Base-by-base conservation (phyloP, 2,888 invertebrate species). In the Furcula furcula region DNA sequence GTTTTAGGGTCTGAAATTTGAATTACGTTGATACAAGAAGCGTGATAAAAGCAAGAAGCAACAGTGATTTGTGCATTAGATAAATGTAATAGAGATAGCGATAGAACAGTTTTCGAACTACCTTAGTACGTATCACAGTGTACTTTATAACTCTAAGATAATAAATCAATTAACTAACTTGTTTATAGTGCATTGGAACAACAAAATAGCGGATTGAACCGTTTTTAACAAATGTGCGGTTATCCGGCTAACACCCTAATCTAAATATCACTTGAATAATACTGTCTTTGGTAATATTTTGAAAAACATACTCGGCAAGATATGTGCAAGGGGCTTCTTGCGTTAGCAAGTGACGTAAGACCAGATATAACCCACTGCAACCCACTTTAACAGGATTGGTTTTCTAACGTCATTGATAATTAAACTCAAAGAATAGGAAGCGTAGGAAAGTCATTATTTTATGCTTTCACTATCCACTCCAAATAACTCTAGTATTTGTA, bases 161-260 rank as follows among this genome's bases (percentile, higher is more conserved):
- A 53, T 35, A 20, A 33, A 43, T 30, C 12, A 59, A 79, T 74
- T 75, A 79, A 81, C 76, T 73, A 67, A 65, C 54, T 58, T 46
- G 60, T 37, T 48, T 43, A 33, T 60, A 65, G 75, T 78, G 79
- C 73, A 62, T 55, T 37, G 31, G 47, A 33, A 47, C 35, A 50
- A 53, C 45, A 39, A 44, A 46, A 50, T 34, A 54, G 77, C 79
- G 71, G 77, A 85, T 81, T 82, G 66, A 65, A 77, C 86, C 87
- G 86, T 76, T 72, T 83, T 49, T 66, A 88, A 87, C 88, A 88
- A 87, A 88, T 88, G 84, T 87, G 83, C 88, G 85, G 87, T 75
- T 76, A 85, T 82, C 75, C 85, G 55, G 78, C 77, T 61, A 43
- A 50, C 36, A 39, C 36, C 37, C 46, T 63, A 62, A 58, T 31